phyloP scores from a whole-genome alignment of 2,797 vertebrate species.

The Selene dorsalis region DNA sequence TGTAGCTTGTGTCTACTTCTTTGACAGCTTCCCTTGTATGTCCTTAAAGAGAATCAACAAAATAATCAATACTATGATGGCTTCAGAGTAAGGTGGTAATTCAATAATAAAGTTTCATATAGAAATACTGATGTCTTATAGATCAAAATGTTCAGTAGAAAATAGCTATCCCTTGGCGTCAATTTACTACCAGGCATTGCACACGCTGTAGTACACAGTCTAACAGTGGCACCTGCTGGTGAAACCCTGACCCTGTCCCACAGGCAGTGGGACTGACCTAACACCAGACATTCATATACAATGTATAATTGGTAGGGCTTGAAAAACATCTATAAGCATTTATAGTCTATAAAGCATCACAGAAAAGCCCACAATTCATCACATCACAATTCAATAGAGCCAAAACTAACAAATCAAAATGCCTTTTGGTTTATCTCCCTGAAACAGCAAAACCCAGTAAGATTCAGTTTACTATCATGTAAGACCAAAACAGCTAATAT shows the following conservation, averaged over 20 bases:
- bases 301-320: background rate
- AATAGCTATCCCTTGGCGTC: background rate
- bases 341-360: background rate
- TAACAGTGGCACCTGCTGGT: conserved; percentile 68
- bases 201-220: background rate
- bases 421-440: background rate
- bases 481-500: background rate
- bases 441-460: background rate
- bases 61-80: background rate
- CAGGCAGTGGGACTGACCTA: background rate
- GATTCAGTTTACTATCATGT: background rate
- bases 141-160: background rate
- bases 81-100: background rate
- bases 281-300: background rate
- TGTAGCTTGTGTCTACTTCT: conserved; percentile 77
- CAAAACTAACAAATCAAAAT: background rate
- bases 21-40: conserved; percentile 72
- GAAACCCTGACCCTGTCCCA: background rate
- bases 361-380: background rate
- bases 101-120: background rate
- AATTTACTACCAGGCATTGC: background rate
- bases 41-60: conserved; percentile 60
- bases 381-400: background rate
- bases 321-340: too few species aligned
- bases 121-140: background rate